These are phyloP conservation scores for Gambusia affinis DNA, from an alignment of 2,113 vertebrate genomes.

Conservation along the genomic window DNA sequence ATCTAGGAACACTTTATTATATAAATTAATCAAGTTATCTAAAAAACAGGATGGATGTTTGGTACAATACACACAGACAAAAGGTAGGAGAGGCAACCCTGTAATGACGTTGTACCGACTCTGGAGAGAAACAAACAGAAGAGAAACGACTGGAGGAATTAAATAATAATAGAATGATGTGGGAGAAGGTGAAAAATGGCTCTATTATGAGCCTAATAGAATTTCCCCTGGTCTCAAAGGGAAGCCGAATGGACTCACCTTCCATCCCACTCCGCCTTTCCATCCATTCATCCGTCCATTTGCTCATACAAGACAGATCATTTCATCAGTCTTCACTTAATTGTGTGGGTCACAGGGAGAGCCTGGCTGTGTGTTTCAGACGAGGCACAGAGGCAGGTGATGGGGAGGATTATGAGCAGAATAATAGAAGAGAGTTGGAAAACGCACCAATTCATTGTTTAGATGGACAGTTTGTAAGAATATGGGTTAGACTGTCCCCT, in stretches of 20 bases:
- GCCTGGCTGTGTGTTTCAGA: constrained; percentile 44
- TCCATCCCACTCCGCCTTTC: constrained; percentile 54
- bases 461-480: constrained; percentile 64
- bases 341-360: constrained; percentile 56
- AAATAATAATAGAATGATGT: constrained; percentile 45
- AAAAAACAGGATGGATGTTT: background rate
- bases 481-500: constrained; percentile 39
- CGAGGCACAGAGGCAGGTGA: constrained; percentile 66
- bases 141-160: constrained; percentile 31
- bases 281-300: constrained; percentile 65
- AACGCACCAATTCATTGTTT: constrained; percentile 73
- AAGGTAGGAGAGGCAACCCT: constrained; percentile 14
- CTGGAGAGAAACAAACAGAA: constrained; percentile 20
- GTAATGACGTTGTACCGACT: background rate
- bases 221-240: constrained; percentile 67
- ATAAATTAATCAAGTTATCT: background rate
- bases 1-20: too few relatives aligned
- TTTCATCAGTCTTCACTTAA: constrained; percentile 76
- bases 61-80: background rate
- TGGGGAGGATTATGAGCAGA: constrained; percentile 48
- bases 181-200: constrained; percentile 69
- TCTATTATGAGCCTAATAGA: constrained; percentile 70
- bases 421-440: constrained; percentile 57
- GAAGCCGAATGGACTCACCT: constrained; percentile 71
- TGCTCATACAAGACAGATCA: constrained; percentile 65